phyloP scores from a whole-genome alignment of 2,888 invertebrate species.

The Drosophila formosana region DNA sequence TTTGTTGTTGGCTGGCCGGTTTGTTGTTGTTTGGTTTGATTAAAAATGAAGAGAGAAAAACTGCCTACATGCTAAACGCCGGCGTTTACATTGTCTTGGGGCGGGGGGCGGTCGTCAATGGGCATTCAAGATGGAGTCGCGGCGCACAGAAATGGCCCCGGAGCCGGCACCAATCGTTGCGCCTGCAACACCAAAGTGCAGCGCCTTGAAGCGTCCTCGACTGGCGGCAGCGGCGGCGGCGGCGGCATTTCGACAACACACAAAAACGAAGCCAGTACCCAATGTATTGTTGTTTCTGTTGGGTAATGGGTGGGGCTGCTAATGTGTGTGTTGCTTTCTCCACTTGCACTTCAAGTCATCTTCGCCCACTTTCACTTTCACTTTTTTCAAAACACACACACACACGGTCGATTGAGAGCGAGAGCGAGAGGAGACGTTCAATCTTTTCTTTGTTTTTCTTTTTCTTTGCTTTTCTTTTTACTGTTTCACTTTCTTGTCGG shows the following conservation, averaged over 20 bases:
- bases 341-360: conserved; percentile 79
- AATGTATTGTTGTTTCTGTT: conserved; percentile 8
- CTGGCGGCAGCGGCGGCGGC: conserved; percentile 9
- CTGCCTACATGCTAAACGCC: conserved; percentile 73
- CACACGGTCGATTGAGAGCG: conserved; percentile 25
- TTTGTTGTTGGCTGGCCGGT: conserved; percentile 81
- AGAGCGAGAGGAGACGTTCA: neutral
- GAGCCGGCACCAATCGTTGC: conserved; percentile 30
- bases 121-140: conserved; percentile 74
- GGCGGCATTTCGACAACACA: conserved; percentile 54
- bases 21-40: conserved; percentile 58
- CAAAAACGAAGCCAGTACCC: conserved; percentile 3
- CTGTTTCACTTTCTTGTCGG: conserved; percentile 54
- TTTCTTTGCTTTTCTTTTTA: conserved; percentile 30
- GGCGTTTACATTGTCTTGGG: conserved; percentile 77
- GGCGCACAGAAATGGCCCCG: conserved; percentile 45
- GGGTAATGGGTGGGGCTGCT: neutral
- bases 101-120: conserved; percentile 23
- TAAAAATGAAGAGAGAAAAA: conserved; percentile 75
- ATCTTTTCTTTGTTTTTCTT: conserved; percentile 22
- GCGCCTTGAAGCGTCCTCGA: conserved; percentile 23
- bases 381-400: conserved; percentile 41
- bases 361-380: conserved; percentile 69
- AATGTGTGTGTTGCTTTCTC: conserved; percentile 12
- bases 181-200: conserved; percentile 21